Conservation (phyloP, 2,797 vertebrate species). For the Paedocypris micromegethes region DNA sequence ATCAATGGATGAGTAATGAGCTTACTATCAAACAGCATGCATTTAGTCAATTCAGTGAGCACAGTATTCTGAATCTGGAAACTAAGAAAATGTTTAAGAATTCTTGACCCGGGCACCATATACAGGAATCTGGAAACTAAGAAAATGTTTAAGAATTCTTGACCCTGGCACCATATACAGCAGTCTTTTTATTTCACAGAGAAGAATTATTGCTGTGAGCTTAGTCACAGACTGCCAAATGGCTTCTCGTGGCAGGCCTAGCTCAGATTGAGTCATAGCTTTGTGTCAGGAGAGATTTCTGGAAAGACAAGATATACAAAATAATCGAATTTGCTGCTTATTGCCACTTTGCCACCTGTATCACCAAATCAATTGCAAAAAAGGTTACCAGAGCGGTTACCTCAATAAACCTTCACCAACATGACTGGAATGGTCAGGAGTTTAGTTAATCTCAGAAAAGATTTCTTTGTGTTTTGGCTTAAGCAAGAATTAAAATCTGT, state of each 20-base stretch:
- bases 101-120: slow-evolving; percentile 6
- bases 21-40: too few relatives aligned
- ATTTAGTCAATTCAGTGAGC: too few relatives aligned
- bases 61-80: not conserved
- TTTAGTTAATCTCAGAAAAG: not conserved
- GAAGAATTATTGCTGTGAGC: slow-evolving; percentile 27
- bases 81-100: slow-evolving; percentile 14
- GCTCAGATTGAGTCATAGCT: slow-evolving; percentile 26
- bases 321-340: not conserved
- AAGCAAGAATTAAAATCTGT: not conserved
- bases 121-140: slow-evolving; percentile 9
- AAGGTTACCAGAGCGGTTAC: too few relatives aligned
- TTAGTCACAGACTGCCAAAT: slow-evolving; percentile 16
- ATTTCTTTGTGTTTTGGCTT: not conserved
- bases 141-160: slow-evolving; percentile 14
- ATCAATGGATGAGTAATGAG: too few relatives aligned
- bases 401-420: too few relatives aligned
- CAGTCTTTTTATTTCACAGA: slow-evolving; percentile 9
- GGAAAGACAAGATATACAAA: not conserved
- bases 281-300: slow-evolving; percentile 8
- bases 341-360: too few relatives aligned
- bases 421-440: too few relatives aligned
- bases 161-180: not conserved
- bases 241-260: not conserved
- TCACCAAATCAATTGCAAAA: too few relatives aligned